These are phyloP conservation scores for Planococcus citri DNA, from an alignment of 1,140 invertebrate genomes.

Conservation along the genomic window DNA sequence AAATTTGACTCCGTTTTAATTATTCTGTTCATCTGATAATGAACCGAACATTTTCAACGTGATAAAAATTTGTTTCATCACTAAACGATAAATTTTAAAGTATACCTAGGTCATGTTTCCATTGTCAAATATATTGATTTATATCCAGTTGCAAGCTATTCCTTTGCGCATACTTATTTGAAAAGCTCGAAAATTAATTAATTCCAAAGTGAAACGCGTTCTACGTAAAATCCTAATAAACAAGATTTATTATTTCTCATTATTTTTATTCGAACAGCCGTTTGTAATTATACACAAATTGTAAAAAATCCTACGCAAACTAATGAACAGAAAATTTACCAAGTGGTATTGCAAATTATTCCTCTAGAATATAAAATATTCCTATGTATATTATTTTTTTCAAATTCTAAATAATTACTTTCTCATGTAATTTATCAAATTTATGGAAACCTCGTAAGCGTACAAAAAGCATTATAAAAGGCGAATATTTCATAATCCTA, in stretches of 20 bases:
- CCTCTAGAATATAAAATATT: too few species aligned
- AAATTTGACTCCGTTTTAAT: too few species aligned
- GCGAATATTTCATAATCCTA: not conserved
- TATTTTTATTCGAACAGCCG: too few species aligned
- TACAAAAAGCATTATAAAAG: not conserved
- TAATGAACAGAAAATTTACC: too few species aligned
- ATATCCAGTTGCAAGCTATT: not conserved
- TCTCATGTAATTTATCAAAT: not conserved
- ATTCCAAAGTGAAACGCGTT: not conserved
- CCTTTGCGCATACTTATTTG: too few species aligned
- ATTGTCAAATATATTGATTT: not conserved
- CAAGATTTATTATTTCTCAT: not conserved
- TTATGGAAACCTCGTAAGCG: not conserved
- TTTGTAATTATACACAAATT: too few species aligned
- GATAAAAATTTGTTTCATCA: not conserved
- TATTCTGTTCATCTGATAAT: too few species aligned
- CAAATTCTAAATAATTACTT: not conserved
- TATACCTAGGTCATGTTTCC: not conserved
- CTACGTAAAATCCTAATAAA: not conserved
- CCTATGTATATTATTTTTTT: not conserved
- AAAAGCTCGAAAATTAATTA: not conserved
- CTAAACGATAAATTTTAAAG: not conserved
- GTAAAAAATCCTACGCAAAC: too few species aligned
- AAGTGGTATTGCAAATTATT: too few species aligned
- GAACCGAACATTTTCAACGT: too few species aligned